Evolutionary conservation across 2,888 invertebrate genomes (phyloP), one percentile per base, ranked within the genome.

Genomic region (Malthinus seriepunctatus): DNA sequence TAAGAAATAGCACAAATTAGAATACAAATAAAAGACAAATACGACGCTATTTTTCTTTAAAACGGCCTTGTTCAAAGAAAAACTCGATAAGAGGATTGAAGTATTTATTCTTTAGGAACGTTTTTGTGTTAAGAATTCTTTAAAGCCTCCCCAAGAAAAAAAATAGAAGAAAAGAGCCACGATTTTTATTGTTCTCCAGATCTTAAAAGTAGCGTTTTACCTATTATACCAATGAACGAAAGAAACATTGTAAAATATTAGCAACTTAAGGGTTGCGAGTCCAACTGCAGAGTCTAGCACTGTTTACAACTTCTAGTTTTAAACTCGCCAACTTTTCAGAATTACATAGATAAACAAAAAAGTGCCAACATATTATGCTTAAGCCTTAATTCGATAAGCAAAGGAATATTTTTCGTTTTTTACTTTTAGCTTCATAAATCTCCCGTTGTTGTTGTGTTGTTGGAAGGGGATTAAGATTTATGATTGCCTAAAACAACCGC

Each of bases 11-110:
- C 34, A 11, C 44, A 14, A 53, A 59, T 59, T 59, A 53, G 53
- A 59, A 59, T 59, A 59, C 53, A 59, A 59, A 59, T 59, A 59
- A 53, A 59, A 59, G 50, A 59, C 58, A 59, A 59, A 59, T 45
- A 59, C 35, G 15, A 37, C 37, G 44, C 44, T 59, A 59, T 53
- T 59, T 53, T 59, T 45, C 49, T 59, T 59, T 53, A 59, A 59
- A 59, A 53, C 53, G 53, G 51, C 46, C 52, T 37, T 45, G 38
- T 48, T 57, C 47, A 57, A 59, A 53, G 58, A 37, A 32, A 35
- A 49, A 44, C 53, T 45, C 42, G 48, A 49, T 59, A 59, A 59
- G 53, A 59, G 58, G 53, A 59, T 59, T 53, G 48, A 34, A 48
- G 53, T 59, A 59, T 59, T 59, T 59, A 59, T 59, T 53, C 53